These are phyloP conservation scores for Peromyscus nudipes DNA, from an alignment of 2,797 vertebrate species.

Conservation along the genomic window DNA sequence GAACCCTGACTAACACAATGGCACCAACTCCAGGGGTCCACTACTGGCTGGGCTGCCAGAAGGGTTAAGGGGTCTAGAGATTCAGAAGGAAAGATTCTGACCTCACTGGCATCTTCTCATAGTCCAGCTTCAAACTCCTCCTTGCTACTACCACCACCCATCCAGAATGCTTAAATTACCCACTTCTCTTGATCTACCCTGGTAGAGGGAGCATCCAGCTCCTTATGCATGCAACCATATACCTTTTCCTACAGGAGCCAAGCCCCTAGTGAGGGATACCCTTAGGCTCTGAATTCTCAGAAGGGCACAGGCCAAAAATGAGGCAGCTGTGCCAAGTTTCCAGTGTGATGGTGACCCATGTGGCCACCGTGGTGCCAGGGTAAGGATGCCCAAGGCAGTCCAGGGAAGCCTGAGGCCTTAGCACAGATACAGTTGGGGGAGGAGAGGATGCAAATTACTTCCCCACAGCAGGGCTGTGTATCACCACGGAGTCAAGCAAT, in stretches of 20 bases:
- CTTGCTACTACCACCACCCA: background rate
- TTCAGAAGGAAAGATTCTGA: background rate
- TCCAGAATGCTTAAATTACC: background rate
- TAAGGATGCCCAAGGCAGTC: background rate
- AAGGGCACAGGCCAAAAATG: background rate
- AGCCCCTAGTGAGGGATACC: background rate
- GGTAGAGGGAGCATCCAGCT: background rate
- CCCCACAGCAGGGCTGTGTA: background rate
- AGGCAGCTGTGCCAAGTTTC: background rate
- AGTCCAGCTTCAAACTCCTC: background rate
- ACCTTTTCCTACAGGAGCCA: background rate
- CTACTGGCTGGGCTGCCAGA: background rate
- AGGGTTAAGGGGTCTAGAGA: background rate
- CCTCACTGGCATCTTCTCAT: background rate
- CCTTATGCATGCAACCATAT: background rate
- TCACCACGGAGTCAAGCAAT: background rate
- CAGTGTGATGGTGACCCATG: background rate
- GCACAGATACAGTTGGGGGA: background rate
- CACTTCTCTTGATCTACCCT: background rate
- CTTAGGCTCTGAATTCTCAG: background rate
- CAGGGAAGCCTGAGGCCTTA: background rate
- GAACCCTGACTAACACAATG: background rate
- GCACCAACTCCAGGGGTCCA: background rate
- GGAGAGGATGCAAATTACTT: background rate
- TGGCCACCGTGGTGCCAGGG: background rate